Base-by-base conservation (phyloP, 2,888 invertebrate species). In the Stomorhina lunata region DNA sequence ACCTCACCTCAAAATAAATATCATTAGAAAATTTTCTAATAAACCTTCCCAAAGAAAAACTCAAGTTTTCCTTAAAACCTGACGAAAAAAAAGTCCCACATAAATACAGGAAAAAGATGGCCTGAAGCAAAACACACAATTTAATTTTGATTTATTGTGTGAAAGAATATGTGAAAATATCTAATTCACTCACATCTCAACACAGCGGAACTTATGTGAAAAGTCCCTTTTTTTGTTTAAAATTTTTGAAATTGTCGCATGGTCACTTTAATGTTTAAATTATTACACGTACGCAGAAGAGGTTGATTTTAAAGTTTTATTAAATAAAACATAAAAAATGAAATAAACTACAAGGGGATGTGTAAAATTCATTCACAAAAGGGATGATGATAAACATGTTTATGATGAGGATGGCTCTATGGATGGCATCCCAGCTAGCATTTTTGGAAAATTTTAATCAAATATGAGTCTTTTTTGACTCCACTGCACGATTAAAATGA, bases 251-350 rank as follows among this genome's bases (percentile, higher is more conserved):
- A 90, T 88, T 88, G 87, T 88, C 89, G 85, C 89, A 88, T 90
- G 89, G 89, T 89, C 89, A 89, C 90, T 89, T 89, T 88, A 88
- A 89, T 88, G 86, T 89, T 86, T 88, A 88, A 90, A 88, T 90
- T 90, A 90, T 89, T 88, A 88, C 82, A 82, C 82, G 82, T 82
- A 82, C 76, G 57, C 6, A 15, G 27, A 37, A 22, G n/a, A 61
- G 61, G 15, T 55, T 50, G 69, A 71, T 71, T 82, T 82, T 82
- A 82, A 82, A 82, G 66, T 82, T 79, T 76, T 59, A 65, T 29
- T 43, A 68, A 72, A 48, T 40, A 57, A 32, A 59, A 50, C 9
- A 81, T 32, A 43, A 40, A 7, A 40, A 9, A 29, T 27, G 17
- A 34, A 69, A 9, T 25, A 50, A 66, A n/a, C 12, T 37, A 65